Evolutionary conservation across 1,140 invertebrate species (phyloP).

Genomic region (Nautilus pompilius): DNA sequence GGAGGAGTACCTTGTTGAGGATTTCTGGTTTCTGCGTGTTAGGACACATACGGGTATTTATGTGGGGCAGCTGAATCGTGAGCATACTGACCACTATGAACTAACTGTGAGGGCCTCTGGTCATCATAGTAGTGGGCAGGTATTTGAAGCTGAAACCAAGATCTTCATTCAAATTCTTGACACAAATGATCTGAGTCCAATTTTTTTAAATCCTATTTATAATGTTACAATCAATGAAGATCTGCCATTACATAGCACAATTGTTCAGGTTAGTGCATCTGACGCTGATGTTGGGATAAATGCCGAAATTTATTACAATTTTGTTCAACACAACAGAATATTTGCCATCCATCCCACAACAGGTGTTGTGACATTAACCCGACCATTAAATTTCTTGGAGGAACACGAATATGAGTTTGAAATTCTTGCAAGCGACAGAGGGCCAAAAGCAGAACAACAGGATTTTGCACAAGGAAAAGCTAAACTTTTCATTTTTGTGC

Average conservation of each 20-base stretch:
- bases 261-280: slow-evolving; percentile 68
- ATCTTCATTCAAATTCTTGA: slow-evolving; percentile 81
- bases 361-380: slow-evolving; percentile 80
- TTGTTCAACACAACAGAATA: slow-evolving; percentile 74
- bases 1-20: slow-evolving; percentile 79
- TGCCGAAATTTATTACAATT: slow-evolving; percentile 94
- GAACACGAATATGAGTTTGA: slow-evolving; percentile 65
- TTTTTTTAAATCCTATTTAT: slow-evolving; percentile 86
- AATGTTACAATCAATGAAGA: slow-evolving; percentile 86
- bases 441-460: slow-evolving; percentile 63
- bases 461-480: slow-evolving; percentile 61
- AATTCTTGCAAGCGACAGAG: slow-evolving; percentile 80
- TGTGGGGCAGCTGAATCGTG: slow-evolving; percentile 79
- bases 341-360: slow-evolving; percentile 91
- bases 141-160: slow-evolving; percentile 68
- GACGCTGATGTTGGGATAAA: slow-evolving; percentile 93
- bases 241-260: slow-evolving; percentile 70
- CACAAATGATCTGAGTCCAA: slow-evolving; percentile 86
- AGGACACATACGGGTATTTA: slow-evolving; percentile 80
- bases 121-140: slow-evolving; percentile 52
- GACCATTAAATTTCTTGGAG: slow-evolving; percentile 61
- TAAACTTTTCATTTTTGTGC: slow-evolving; percentile 72
- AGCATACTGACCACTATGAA: slow-evolving; percentile 78
- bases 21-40: slow-evolving; percentile 89
- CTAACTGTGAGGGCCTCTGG: slow-evolving; percentile 75